Conservation (phyloP, 2,113 vertebrate species). For the Chaetodon auriga region DNA sequence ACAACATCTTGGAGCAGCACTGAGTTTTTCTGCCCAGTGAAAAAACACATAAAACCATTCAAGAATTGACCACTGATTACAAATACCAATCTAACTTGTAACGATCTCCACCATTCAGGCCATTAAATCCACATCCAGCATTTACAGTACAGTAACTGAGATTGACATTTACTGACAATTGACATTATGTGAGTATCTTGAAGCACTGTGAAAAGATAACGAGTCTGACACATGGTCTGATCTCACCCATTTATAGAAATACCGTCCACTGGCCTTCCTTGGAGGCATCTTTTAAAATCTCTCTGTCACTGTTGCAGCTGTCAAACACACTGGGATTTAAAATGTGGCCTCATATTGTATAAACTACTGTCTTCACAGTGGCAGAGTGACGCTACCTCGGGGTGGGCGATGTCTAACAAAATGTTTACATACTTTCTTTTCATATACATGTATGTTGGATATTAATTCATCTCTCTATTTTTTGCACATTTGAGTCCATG, state of each 20-base stretch:
- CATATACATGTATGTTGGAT: no score
- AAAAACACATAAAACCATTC: background rate
- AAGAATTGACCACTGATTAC: background rate
- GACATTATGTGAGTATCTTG: background rate
- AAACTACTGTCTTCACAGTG: background rate
- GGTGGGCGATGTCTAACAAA: no score
- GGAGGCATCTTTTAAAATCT: background rate
- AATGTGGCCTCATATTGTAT: background rate
- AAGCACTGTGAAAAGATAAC: no score
- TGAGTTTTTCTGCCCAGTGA: background rate
- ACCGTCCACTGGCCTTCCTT: background rate
- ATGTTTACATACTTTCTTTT: no score
- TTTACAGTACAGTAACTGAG: background rate
- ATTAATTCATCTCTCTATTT: no score
- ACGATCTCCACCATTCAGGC: background rate
- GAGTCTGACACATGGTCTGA: background rate
- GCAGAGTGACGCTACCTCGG: background rate
- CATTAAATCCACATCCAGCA: background rate
- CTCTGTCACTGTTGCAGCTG: background rate
- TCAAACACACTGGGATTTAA: background rate
- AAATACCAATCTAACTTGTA: background rate
- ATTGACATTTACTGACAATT: background rate
- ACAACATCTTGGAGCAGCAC: background rate
- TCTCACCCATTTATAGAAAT: background rate
- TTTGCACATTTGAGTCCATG: no score